These are phyloP conservation scores for Entelurus aequoreus DNA, from an alignment of 2,113 vertebrate species.

Conservation along the genomic window DNA sequence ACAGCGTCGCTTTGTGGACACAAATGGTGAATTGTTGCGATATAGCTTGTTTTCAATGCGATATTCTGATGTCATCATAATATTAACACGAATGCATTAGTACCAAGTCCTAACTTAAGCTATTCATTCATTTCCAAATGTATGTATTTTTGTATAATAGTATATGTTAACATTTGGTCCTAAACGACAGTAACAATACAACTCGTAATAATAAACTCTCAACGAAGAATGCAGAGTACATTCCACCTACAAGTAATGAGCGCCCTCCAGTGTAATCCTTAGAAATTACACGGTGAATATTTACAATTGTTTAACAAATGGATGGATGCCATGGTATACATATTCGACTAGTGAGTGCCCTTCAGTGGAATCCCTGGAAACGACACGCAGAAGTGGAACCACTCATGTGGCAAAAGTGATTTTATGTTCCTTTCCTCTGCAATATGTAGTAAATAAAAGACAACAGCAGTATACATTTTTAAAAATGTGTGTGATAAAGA, in stretches of 20 bases:
- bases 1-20: conserved; percentile 13
- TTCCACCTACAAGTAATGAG: background rate
- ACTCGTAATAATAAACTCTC: background rate
- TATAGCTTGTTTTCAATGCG: background rate
- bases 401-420: no score
- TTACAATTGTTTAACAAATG: no score
- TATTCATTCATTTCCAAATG: background rate
- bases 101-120: background rate
- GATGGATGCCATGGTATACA: no score
- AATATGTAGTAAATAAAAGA: no score
- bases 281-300: background rate
- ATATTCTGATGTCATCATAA: background rate
- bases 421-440: no score
- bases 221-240: background rate
- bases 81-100: background rate
- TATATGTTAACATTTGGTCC: no score
- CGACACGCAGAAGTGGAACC: no score
- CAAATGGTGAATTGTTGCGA: background rate
- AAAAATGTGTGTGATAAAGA: no score
- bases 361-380: no score
- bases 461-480: no score
- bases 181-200: background rate
- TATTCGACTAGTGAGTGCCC: no score
- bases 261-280: background rate
- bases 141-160: background rate